phyloP scores from a whole-genome alignment of 2,888 invertebrate genomes.

The Lasioglossum pauxillum region DNA sequence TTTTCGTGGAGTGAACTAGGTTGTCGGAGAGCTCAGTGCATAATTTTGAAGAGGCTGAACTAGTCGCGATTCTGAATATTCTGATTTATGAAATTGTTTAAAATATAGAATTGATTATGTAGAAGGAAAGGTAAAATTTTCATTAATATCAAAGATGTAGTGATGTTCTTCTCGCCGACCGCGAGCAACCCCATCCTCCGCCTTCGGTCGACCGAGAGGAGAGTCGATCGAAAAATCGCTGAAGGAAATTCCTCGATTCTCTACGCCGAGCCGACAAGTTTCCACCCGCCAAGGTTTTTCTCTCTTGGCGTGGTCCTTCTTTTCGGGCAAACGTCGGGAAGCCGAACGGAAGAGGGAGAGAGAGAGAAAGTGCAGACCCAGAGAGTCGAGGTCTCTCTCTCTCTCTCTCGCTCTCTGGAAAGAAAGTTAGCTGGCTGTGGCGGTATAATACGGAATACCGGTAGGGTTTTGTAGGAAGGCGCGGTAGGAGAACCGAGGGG shows the following conservation, averaged over 20 bases:
- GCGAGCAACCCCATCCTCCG: not conserved
- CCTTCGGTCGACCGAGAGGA: not conserved
- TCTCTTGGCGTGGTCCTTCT: constrained; percentile 48
- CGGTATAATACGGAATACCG: constrained; percentile 69
- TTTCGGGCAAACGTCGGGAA: constrained; percentile 49
- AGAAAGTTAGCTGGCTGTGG: constrained; percentile 70
- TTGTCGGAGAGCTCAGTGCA: no score
- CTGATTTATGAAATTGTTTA: no score
- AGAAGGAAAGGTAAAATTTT: no score
- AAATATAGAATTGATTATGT: no score
- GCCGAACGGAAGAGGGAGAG: constrained; percentile 28
- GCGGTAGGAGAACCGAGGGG: constrained; percentile 43
- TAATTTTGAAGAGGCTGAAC: not conserved
- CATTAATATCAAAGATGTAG: no score
- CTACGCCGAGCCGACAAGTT: constrained; percentile 12
- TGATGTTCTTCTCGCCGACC: not conserved
- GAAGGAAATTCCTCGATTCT: constrained; percentile 40
- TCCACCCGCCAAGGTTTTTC: constrained; percentile 19
- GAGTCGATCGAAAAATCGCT: constrained; percentile 46
- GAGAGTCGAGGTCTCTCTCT: not conserved
- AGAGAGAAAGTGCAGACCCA: not conserved
- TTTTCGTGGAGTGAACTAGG: no score
- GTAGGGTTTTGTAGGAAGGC: constrained; percentile 54
- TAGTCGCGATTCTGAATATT: no score
- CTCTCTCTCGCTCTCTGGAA: constrained; percentile 41